Evolutionary conservation across 2,113 vertebrate species (phyloP).

Genomic region (Chamaea fasciata): DNA sequence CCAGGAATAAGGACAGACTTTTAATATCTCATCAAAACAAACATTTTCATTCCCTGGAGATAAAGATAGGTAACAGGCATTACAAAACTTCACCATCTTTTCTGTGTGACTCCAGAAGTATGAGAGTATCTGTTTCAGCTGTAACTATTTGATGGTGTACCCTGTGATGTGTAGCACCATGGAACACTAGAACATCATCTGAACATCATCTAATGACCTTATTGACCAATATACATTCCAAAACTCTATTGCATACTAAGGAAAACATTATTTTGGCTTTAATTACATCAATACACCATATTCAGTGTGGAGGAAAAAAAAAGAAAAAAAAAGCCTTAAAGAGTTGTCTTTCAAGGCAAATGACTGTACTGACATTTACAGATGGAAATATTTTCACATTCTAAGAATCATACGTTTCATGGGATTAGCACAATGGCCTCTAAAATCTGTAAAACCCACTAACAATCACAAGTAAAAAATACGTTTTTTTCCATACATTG

Average conservation of each 20-base stretch:
- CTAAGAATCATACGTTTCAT: background rate
- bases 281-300: background rate
- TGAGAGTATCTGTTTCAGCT: background rate
- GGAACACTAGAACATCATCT: background rate
- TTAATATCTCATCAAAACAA: background rate
- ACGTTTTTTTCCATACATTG: background rate
- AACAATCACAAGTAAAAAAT: background rate
- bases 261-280: background rate
- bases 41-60: background rate
- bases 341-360: background rate
- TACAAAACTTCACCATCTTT: background rate
- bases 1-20: background rate
- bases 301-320: background rate
- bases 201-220: background rate
- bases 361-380: accelerated
- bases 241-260: background rate
- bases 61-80: background rate
- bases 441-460: background rate
- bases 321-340: background rate
- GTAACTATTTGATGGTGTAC: background rate
- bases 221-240: background rate
- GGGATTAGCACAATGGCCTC: background rate
- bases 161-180: background rate
- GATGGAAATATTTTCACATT: background rate
- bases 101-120: background rate